Conservation (phyloP, 2,797 vertebrate species). For the Delichon dasypus region DNA sequence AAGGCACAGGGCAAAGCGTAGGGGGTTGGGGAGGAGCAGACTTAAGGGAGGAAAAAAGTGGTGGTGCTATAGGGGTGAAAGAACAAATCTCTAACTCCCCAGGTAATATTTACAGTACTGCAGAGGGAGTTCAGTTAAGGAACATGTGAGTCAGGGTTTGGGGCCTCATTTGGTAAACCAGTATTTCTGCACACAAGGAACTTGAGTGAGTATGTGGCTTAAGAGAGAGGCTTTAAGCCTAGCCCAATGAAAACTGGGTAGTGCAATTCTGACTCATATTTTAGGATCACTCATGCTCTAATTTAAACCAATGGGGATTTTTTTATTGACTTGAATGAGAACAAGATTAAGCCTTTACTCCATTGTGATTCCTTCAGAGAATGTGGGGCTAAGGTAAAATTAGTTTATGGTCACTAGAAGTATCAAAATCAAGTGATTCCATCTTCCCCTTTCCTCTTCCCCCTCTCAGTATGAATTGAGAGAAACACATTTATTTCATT, state of each 20-base stretch:
- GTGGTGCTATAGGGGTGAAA: not conserved
- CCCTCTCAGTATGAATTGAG: not conserved
- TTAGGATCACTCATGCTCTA: constrained; percentile 1
- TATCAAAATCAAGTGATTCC: not conserved
- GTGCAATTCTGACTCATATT: constrained; percentile 6
- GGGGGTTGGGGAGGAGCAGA: not conserved
- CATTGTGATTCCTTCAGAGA: not conserved
- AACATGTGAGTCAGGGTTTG: not conserved
- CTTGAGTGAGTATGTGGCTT: not conserved
- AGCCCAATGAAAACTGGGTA: not conserved
- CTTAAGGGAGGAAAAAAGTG: not conserved
- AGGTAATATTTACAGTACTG: constrained; percentile 20
- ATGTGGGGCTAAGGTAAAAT: not conserved
- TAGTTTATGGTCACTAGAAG: not conserved
- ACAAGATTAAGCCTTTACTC: not conserved
- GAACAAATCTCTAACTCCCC: not conserved
- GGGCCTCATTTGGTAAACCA: constrained; percentile 5
- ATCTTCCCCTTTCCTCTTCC: not conserved
- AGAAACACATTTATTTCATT: not conserved
- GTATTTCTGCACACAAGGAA: not conserved
- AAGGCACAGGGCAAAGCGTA: not conserved
- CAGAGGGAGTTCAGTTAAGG: not conserved
- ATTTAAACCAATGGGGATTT: not conserved
- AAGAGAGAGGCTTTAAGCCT: not conserved
- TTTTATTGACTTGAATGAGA: not conserved